Conservation (phyloP, 2,888 invertebrate genomes). For the Cryptocheilus praepositus region DNA sequence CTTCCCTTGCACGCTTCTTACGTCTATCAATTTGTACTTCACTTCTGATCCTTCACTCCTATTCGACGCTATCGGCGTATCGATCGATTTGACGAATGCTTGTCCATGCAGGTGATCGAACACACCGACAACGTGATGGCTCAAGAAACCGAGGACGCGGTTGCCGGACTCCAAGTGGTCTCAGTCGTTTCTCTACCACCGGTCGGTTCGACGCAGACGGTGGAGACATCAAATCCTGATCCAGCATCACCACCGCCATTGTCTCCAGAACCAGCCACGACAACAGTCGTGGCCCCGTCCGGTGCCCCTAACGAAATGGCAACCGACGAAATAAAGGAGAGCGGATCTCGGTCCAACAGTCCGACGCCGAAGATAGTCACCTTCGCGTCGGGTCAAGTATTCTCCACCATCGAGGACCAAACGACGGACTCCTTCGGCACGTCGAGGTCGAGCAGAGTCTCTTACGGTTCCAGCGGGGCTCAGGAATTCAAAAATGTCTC, state of each 20-base stretch:
- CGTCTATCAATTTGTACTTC: too few relatives aligned
- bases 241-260: conserved; percentile 68
- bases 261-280: conserved; percentile 59
- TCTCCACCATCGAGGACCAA: conserved; percentile 62
- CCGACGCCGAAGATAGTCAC: conserved; percentile 68
- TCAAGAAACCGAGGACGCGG: conserved; percentile 72
- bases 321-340: conserved; percentile 64
- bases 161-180: conserved; percentile 76
- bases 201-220: conserved; percentile 80
- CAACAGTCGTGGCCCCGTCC: too few relatives aligned
- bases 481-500: conserved; percentile 59
- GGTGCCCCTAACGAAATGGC: conserved; percentile 3
- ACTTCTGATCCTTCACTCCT: conserved; percentile 2
- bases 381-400: conserved; percentile 60
- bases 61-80: background rate
- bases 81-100: too few relatives aligned
- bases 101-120: conserved; percentile 66
- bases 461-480: conserved; percentile 54
- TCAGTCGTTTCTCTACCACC: conserved; percentile 78
- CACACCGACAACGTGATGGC: conserved; percentile 71
- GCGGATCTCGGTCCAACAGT: conserved; percentile 59
- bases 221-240: conserved; percentile 78
- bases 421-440: conserved; percentile 61
- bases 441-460: conserved; percentile 54
- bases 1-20: too few relatives aligned